Conservation (phyloP, 2,888 invertebrate species). For the Thymelicus sylvestris region DNA sequence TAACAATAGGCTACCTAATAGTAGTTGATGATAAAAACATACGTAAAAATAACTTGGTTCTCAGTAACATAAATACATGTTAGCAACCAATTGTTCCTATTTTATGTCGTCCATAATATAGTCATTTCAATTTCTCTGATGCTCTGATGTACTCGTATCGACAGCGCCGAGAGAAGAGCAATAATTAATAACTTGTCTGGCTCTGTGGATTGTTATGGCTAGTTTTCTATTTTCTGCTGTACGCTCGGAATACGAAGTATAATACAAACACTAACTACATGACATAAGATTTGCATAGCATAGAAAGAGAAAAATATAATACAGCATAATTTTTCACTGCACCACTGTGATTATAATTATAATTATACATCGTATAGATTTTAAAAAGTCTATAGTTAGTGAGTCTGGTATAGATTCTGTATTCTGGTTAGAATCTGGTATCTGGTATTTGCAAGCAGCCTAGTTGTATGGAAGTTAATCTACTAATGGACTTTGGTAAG, state of each 20-base stretch:
- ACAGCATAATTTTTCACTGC: neutral
- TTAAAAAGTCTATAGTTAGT: too few species aligned
- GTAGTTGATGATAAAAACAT: too few species aligned
- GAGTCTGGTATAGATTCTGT: too few species aligned
- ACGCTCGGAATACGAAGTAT: neutral
- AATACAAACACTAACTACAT: neutral
- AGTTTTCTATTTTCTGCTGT: slow-evolving; percentile 5
- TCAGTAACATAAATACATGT: too few species aligned
- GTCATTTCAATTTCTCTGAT: slow-evolving; percentile 25
- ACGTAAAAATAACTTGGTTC: too few species aligned
- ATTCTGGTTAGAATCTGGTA: too few species aligned
- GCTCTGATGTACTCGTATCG: slow-evolving; percentile 5
- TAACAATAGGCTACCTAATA: too few species aligned
- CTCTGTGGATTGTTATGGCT: slow-evolving; percentile 7
- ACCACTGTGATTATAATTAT: neutral
- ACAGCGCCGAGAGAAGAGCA: slow-evolving; percentile 14
- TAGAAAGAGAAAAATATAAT: neutral
- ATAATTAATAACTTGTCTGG: slow-evolving; percentile 24
- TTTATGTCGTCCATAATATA: neutral
- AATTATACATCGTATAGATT: too few species aligned
- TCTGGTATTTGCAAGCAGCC: too few species aligned
- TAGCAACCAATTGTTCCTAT: too few species aligned
- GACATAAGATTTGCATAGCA: neutral
- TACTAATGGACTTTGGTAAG: too few species aligned
- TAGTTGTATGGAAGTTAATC: too few species aligned